phyloP scores from a whole-genome alignment of 2,797 vertebrate species.

The Ispidina lecontei region DNA sequence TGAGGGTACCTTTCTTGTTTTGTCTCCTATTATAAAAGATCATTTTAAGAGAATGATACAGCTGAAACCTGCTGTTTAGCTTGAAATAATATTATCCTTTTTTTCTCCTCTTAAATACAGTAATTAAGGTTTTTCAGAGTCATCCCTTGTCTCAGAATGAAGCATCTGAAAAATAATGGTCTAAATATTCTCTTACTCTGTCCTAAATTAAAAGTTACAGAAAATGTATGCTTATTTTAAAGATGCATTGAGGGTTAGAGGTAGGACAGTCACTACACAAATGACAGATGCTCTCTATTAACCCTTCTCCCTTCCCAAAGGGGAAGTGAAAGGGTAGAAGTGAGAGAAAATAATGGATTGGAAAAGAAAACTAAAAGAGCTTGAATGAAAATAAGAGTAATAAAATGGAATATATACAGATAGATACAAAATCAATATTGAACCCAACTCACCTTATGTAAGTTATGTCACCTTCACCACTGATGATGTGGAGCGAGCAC shows the following conservation, averaged over 20 bases:
- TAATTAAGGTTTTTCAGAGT: background rate
- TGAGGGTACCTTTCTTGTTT: slow-evolving; percentile 66
- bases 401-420: background rate
- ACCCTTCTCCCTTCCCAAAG: background rate
- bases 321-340: background rate
- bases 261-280: background rate
- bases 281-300: background rate
- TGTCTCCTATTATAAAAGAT: slow-evolving; percentile 72
- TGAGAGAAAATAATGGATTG: background rate
- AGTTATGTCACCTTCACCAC: background rate
- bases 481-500: background rate
- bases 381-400: background rate
- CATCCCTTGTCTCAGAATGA: background rate
- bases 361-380: background rate
- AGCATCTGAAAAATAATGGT: background rate
- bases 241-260: background rate
- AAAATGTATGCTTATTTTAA: background rate
- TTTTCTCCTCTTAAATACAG: slow-evolving; percentile 12
- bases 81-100: slow-evolving; percentile 46
- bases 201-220: background rate
- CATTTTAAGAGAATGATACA: slow-evolving; percentile 73
- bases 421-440: background rate
- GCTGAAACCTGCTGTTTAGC: slow-evolving; percentile 73
- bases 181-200: background rate
- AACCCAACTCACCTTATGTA: background rate